Percentiles rank a stretch among this genome's conserved stretches.
Evolutionary conservation across 2,888 invertebrate genomes (phyloP).

Genomic region (Agapetus fuscipes): DNA sequence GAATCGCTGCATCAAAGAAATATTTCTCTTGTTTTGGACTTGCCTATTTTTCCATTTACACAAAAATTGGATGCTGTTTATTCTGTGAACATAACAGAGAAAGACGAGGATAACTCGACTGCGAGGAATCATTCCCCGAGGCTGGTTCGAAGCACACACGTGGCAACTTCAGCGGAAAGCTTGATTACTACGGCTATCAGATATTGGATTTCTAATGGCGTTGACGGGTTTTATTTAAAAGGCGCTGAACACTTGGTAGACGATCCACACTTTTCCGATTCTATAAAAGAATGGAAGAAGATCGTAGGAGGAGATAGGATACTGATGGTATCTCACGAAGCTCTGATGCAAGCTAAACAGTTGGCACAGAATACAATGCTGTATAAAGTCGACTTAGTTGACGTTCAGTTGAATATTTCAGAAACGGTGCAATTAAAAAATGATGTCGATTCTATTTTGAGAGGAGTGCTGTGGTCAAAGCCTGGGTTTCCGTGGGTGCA

Average conservation of each 20-base stretch:
- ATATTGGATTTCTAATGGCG: constrained; percentile 64
- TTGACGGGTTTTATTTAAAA: constrained; percentile 86
- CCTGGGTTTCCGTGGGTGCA: constrained; percentile 66
- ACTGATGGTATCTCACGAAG: constrained; percentile 54
- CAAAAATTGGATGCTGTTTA: constrained; percentile 28
- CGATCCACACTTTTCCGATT: constrained; percentile 47
- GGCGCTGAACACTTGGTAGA: constrained; percentile 59
- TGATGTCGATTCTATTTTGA: constrained; percentile 48
- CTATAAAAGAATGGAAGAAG: constrained; percentile 59
- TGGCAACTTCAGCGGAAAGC: constrained; percentile 24
- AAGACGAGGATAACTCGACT: constrained; percentile 14
- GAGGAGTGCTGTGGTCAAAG: constrained; percentile 50
- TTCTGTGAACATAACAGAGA: constrained; percentile 4
- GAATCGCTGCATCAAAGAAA: constrained; percentile 54
- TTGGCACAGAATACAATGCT: constrained; percentile 51
- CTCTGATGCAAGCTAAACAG: constrained; percentile 38
- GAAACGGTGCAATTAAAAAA: too few relatives aligned
- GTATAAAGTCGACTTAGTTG: constrained; percentile 59
- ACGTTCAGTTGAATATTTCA: constrained; percentile 58
- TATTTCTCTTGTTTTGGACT: constrained; percentile 69
- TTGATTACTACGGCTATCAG: constrained; percentile 50
- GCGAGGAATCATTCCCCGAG: constrained; percentile 16
- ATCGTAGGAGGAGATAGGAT: constrained; percentile 52
- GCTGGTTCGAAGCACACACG: constrained; percentile 6
- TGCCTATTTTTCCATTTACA: constrained; percentile 53